Conservation (phyloP, 2,888 invertebrate species). For the Drosophila neonasuta region DNA sequence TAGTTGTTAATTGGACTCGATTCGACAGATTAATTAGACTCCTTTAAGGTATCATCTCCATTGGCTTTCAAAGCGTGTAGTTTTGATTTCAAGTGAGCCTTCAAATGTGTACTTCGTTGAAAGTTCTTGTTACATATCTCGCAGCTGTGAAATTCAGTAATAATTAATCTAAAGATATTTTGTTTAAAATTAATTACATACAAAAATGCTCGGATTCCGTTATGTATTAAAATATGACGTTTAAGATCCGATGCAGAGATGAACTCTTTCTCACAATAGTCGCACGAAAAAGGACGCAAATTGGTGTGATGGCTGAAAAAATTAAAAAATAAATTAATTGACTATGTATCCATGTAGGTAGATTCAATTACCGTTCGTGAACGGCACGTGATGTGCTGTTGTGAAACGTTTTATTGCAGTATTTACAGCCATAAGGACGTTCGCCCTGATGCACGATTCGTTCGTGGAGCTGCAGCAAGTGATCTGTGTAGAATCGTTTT, state of each 20-base stretch:
- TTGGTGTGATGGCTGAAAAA: conserved; percentile 75
- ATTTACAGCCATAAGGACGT: conserved; percentile 77
- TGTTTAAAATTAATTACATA: conserved; percentile 35
- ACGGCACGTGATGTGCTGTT: conserved; percentile 75
- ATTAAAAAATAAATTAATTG: neutral
- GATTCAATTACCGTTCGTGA: conserved; percentile 72
- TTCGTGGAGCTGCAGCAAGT: conserved; percentile 53
- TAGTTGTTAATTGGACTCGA: no score
- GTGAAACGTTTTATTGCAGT: conserved; percentile 74
- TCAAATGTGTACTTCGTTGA: conserved; percentile 63
- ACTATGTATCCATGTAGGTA: neutral
- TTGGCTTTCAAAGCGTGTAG: conserved; percentile 30
- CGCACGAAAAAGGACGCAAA: conserved; percentile 74
- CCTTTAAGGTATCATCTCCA: neutral
- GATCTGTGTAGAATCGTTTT: conserved; percentile 57
- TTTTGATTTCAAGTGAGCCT: conserved; percentile 64
- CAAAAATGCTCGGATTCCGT: conserved; percentile 54
- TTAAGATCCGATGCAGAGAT: conserved; percentile 77
- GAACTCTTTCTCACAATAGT: conserved; percentile 73
- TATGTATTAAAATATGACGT: conserved; percentile 69
- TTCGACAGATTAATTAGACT: neutral
- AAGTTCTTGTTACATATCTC: conserved; percentile 53
- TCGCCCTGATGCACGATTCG: conserved; percentile 76
- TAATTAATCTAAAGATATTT: neutral
- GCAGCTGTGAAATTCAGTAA: conserved; percentile 42